Percentiles rank a stretch among this genome's conserved stretches.
phyloP scores from a whole-genome alignment of 2,888 invertebrate genomes.

The Taphrorychus bicolor region DNA sequence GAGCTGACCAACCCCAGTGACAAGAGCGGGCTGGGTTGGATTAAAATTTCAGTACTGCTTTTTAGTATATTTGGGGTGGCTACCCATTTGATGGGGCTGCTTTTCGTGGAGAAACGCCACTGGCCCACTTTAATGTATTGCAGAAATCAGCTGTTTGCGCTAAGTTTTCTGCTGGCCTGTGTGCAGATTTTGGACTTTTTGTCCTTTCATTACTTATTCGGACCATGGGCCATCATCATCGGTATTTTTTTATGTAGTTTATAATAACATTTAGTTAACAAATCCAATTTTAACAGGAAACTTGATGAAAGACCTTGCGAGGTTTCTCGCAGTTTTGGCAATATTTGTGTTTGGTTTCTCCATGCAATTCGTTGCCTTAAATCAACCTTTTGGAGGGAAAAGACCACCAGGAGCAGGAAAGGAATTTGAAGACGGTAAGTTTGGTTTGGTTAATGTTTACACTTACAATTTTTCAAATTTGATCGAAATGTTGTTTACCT shows the following conservation, averaged over 20 bases:
- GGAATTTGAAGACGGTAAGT: slow-evolving; percentile 75
- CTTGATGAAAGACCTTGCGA: slow-evolving; percentile 90
- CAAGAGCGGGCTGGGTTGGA: slow-evolving; percentile 95
- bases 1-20: slow-evolving; percentile 98
- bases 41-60: slow-evolving; percentile 84
- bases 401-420: neutral
- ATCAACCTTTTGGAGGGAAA: slow-evolving; percentile 85
- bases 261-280: too few species aligned
- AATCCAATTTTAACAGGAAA: slow-evolving; percentile 80
- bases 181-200: slow-evolving; percentile 97
- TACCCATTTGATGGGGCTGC: slow-evolving; percentile 83
- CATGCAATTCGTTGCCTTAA: slow-evolving; percentile 94
- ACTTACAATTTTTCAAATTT: neutral
- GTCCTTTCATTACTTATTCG: slow-evolving; percentile 98
- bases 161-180: slow-evolving; percentile 94
- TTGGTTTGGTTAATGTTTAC: neutral
- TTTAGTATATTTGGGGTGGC: slow-evolving; percentile 91
- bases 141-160: slow-evolving; percentile 95
- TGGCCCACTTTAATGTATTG: slow-evolving; percentile 92
- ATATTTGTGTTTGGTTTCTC: slow-evolving; percentile 99
- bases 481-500: neutral
- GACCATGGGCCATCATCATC: slow-evolving; percentile 99
- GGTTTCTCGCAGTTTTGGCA: slow-evolving; percentile 95
- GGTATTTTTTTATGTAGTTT: slow-evolving; percentile 60
- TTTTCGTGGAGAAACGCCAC: slow-evolving; percentile 69